Conservation (phyloP, 92 coral and sea anemone genomes). For the Epizoanthus stellaris region DNA sequence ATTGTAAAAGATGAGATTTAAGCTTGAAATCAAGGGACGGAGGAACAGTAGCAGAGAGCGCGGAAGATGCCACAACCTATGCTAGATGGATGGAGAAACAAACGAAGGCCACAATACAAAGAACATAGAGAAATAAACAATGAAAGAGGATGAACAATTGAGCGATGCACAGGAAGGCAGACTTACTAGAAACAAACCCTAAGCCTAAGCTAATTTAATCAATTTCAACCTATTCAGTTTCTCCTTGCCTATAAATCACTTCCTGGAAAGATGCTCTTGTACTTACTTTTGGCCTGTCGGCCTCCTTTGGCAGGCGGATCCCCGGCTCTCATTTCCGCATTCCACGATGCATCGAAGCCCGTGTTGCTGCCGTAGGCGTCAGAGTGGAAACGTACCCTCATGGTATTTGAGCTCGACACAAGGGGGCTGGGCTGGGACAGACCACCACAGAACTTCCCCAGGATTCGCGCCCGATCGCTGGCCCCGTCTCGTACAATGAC, state of each 20-base stretch:
- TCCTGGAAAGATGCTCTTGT: not conserved
- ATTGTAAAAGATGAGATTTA: no score
- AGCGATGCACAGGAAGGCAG: no score
- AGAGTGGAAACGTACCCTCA: slow-evolving; percentile 16
- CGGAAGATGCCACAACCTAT: no score
- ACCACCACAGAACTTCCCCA: slow-evolving; percentile 31
- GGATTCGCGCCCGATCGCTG: not conserved
- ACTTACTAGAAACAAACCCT: no score
- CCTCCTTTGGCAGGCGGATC: not conserved
- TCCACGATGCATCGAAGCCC: slow-evolving; percentile 38
- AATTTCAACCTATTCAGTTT: no score
- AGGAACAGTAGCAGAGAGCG: no score
- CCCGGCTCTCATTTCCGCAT: not conserved
- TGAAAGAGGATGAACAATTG: no score
- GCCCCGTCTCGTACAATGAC: slow-evolving; percentile 21
- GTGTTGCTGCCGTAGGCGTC: not conserved
- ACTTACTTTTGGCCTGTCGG: not conserved
- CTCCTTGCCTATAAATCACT: not conserved
- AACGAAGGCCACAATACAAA: no score
- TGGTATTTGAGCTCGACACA: slow-evolving; percentile 23
- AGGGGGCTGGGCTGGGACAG: not conserved
- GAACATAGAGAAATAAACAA: no score
- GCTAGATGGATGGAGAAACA: no score
- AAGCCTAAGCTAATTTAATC: no score
- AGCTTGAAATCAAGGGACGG: no score